Evolutionary conservation across 2,113 vertebrate genomes (phyloP), one percentile per base, ranked within the genome.

Genomic region (Lathamus discolor): DNA sequence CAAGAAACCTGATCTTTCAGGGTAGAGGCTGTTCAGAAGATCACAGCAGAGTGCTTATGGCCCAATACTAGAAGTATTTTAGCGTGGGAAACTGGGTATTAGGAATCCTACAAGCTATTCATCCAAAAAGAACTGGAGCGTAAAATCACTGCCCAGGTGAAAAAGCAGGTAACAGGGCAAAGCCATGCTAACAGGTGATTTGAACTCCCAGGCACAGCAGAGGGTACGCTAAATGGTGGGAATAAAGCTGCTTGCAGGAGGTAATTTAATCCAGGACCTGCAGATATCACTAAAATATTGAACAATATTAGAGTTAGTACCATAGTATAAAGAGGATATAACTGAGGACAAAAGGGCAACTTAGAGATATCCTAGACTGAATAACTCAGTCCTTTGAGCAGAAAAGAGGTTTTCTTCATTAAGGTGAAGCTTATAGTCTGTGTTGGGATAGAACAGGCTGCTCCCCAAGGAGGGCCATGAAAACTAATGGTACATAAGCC

Each of bases 141-240:
- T 87, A 81, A 96, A 96, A 97, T 93, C 68, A 52, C 67, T 79
- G 78, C 75, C 77, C 29, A 13, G 75, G 67, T 67, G 83, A 86
- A 91, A 95, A 90, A 90, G 77, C 73, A 63, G 88, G 43, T 2
- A 13, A 82, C 92, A 81, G 57, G 85, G 66, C 51, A 73, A 61
- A 72, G 80, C 68, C 63, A 37, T 73, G 48, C 46, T 48, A 62
- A 33, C 1, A 37, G 29, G 59, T 23, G 13, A 29, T 83, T 85
- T 44, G 52, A 87, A 73, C 81, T 89, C 59, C 35, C 20, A 24
- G 67, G 80, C 49, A 52, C 33, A 55, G 74, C n/a, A 5, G 44
- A 93, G 48, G 63, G 39, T 61, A 18, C 10, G 1, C 39, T n/a
- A 73, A 85, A 25, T 44, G 57, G 6, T 55, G 27, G 39, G 44